Base-by-base conservation (phyloP, 2,113 vertebrate species). In the Chinchilla lanigera region DNA sequence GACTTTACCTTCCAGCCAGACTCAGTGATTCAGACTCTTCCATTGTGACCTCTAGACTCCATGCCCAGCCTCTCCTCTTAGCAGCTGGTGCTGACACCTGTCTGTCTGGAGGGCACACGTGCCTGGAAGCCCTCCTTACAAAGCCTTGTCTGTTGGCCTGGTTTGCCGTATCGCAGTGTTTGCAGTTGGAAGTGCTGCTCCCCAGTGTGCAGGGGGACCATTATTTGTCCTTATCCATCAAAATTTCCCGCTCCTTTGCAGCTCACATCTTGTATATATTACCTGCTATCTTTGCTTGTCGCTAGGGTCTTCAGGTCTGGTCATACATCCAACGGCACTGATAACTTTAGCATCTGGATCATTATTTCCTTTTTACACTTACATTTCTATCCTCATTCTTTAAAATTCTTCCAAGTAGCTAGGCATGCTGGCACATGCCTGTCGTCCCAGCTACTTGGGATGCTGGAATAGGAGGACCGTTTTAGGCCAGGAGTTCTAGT, bases 181-280 rank as follows among this genome's bases (percentile, higher is more conserved):
- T 22, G 56, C 38, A 67, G 47, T 20, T 41, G 38, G 30, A 19
- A 63, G 22, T n/a, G 7, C 24, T 47, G 41, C 26, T 41, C 65
- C 33, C 35, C 5, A 5, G 13, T 11, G 26, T 75, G 35, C 20
- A 35, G 69, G 35, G 67, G 54, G 20, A 86, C 56, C 26, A 75
- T 75, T 78, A 85, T 85, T 95, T 73, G 78, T 61, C 44, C 85
- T 82, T 95, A 41, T 86, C 20, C 28, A 90, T 95, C 47, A 75
- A 90, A 86, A 52, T 86, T 6, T 20, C 71, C 50, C 83, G 50
- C 19, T 71, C 26, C 67, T 83, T 84, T 47, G 75, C 67, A 20
- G 4, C 38, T 90, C 17, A 9, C 20, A 3, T 78, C 67, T 84
- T 71, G 60, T 83, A 88, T 35, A 4, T 35, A 81, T 35, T 38